A percentile compares a stretch with the other conserved stretches of the same genome.
phyloP scores from a whole-genome alignment of 35 echinoderm and acorn worm species.

The Chiridota heheva region DNA sequence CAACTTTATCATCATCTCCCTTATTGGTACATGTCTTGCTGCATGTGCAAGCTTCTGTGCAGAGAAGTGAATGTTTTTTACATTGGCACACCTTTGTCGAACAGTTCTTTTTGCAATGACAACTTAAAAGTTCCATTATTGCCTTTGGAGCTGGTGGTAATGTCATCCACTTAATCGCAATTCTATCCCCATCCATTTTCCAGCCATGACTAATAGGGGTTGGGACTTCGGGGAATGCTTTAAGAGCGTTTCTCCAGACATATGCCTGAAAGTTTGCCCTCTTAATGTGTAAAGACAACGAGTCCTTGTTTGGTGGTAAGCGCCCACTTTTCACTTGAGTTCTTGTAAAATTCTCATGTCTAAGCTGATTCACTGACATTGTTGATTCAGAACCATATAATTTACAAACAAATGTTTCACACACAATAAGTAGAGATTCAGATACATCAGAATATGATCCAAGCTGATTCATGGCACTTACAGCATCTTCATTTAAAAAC shows the following conservation, averaged over 20 bases:
- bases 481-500: neutral
- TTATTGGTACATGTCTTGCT: slow-evolving; percentile 11
- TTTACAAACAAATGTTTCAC: slow-evolving; percentile 23
- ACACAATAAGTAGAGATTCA: no score
- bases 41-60: slow-evolving; percentile 31
- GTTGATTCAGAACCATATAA: slow-evolving; percentile 14
- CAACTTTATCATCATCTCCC: neutral
- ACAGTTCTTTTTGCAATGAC: slow-evolving; percentile 24
- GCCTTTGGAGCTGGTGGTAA: neutral
- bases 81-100: neutral
- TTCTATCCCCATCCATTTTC: neutral
- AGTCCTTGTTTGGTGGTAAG: slow-evolving; percentile 1
- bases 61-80: neutral
- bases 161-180: slow-evolving; percentile 19
- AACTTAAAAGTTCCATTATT: neutral
- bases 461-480: slow-evolving; percentile 4
- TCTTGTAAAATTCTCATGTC: neutral
- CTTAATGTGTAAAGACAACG: slow-evolving; percentile 2
- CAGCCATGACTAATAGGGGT: slow-evolving; percentile 26
- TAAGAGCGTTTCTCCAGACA: slow-evolving; percentile 28
- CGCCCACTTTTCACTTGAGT: neutral
- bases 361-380: slow-evolving; percentile 7
- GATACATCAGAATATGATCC: neutral
- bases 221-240: neutral
- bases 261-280: slow-evolving; percentile 16